Conservation (phyloP, 2,888 invertebrate genomes). For the Junonia oenone region DNA sequence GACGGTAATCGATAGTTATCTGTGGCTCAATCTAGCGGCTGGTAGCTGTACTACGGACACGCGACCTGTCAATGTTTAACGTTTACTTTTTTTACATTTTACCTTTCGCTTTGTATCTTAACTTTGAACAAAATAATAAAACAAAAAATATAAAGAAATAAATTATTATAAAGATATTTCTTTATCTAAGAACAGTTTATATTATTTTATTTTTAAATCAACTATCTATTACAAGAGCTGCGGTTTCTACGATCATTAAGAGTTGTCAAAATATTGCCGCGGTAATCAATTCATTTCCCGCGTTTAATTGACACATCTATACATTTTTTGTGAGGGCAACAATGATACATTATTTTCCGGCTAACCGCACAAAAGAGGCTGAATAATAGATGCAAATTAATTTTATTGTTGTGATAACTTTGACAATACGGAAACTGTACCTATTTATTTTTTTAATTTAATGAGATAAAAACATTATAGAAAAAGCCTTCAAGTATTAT, state of each 20-base stretch:
- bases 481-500: not conserved
- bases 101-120: not conserved
- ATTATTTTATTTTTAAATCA: too few relatives aligned
- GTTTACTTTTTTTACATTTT: not conserved
- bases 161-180: too few relatives aligned
- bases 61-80: slow-evolving; percentile 16
- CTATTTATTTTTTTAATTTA: not conserved
- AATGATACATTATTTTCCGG: slow-evolving; percentile 21
- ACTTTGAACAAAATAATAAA: not conserved
- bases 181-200: too few relatives aligned
- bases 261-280: slow-evolving; percentile 18
- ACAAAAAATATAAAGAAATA: not conserved
- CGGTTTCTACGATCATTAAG: slow-evolving; percentile 16
- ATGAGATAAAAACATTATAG: not conserved
- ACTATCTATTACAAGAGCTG: not conserved
- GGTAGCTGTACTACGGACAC: slow-evolving; percentile 46
- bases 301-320: slow-evolving; percentile 28
- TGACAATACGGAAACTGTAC: not conserved
- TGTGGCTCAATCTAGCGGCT: slow-evolving; percentile 56
- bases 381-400: slow-evolving; percentile 30
- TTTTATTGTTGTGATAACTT: slow-evolving; percentile 19
- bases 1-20: slow-evolving; percentile 63
- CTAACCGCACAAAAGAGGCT: slow-evolving; percentile 10
- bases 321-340: slow-evolving; percentile 25
- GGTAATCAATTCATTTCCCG: slow-evolving; percentile 22